Evolutionary conservation across 2,113 vertebrate species (phyloP).

Genomic region (Dendrocopos noguchii): DNA sequence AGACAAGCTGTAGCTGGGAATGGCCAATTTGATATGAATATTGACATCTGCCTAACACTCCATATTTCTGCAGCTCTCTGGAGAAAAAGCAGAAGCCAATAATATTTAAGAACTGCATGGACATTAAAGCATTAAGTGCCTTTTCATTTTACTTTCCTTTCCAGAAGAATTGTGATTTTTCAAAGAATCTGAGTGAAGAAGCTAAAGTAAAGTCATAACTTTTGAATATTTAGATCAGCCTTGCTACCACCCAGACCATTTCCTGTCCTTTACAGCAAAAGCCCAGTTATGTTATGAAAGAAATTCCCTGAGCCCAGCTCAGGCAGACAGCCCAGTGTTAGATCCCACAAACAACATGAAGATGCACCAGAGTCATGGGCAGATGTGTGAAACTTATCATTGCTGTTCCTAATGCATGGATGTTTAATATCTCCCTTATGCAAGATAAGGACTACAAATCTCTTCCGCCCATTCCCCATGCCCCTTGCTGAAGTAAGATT

Average conservation of each 20-base stretch:
- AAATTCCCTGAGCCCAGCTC: not conserved
- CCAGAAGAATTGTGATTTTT: not conserved
- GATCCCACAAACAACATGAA: not conserved
- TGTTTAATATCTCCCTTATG: not conserved
- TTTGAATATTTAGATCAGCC: not conserved
- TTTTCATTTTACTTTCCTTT: slow-evolving; percentile 6
- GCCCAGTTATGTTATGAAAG: not conserved
- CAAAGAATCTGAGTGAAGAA: not conserved
- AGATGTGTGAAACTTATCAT: not conserved
- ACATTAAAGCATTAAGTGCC: not conserved
- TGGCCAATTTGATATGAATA: not conserved
- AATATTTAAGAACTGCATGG: not conserved
- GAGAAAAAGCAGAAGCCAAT: not conserved
- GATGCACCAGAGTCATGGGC: no score
- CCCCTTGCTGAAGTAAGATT: not conserved
- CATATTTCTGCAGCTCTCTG: not conserved
- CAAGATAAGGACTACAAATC: not conserved
- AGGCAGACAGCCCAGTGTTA: not conserved
- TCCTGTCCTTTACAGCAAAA: not conserved
- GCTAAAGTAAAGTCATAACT: not conserved
- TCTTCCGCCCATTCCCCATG: not conserved
- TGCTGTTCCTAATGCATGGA: not conserved
- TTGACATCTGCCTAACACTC: not conserved
- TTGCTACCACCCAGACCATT: not conserved
- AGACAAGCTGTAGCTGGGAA: not conserved